Percentiles rank a stretch among this genome's conserved stretches.
Conservation (phyloP, 2,113 vertebrate species). For the Ivindomyrus marchei region DNA sequence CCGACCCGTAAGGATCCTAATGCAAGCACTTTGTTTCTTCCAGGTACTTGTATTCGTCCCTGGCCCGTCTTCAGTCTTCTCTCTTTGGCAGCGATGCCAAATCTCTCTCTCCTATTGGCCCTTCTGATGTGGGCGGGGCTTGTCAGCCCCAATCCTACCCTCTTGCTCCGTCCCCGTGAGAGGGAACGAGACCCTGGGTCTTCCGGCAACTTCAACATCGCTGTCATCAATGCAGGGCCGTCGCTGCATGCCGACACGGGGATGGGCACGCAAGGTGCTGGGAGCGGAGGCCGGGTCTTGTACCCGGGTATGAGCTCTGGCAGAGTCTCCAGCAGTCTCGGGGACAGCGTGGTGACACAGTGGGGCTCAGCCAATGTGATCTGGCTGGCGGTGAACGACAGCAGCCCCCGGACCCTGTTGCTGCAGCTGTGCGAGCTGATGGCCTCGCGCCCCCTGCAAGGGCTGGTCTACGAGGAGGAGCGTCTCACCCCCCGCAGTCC, state of each 20-base stretch:
- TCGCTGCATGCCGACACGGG: constrained; percentile 62
- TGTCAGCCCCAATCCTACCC: constrained; percentile 58
- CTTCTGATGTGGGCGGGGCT: constrained; percentile 73
- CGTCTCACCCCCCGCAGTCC: constrained; percentile 65
- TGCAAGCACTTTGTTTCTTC: constrained; percentile 36
- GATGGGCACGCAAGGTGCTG: constrained; percentile 44
- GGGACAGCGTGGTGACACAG: constrained; percentile 73
- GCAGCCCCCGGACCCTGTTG: constrained; percentile 85
- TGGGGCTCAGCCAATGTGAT: constrained; percentile 78
- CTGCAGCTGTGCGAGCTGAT: constrained; percentile 87
- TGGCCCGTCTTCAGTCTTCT: constrained; percentile 55
- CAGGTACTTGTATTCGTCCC: constrained; percentile 61
- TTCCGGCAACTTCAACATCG: constrained; percentile 69
- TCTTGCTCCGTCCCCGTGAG: constrained; percentile 67
- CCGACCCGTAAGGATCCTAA: neutral
- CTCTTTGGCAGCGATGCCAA: constrained; percentile 68
- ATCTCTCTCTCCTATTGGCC: constrained; percentile 77
- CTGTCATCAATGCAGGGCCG: constrained; percentile 65
- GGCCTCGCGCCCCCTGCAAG: constrained; percentile 83
- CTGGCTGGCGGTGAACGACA: constrained; percentile 84
- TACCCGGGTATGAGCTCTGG: constrained; percentile 71
- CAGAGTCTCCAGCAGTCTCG: constrained; percentile 66
- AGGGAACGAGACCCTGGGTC: constrained; percentile 62
- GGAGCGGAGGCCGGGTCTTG: constrained; percentile 64
- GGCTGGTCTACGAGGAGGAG: constrained; percentile 91